These are phyloP conservation scores for Rousettus madagascariensis DNA, from an alignment of 2,797 vertebrate genomes.

Conservation along the genomic window DNA sequence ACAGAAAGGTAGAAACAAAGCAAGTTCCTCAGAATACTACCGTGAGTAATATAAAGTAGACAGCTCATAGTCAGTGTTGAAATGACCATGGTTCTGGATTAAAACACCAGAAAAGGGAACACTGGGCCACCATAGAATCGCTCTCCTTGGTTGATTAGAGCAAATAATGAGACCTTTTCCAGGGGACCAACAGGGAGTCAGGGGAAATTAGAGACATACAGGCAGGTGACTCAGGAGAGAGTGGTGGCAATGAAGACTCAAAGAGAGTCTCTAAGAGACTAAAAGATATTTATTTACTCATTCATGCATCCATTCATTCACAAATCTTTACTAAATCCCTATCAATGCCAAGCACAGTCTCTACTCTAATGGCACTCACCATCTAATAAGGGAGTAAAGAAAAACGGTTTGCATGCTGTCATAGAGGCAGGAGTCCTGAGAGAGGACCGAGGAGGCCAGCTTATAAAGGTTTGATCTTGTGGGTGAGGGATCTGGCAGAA, in stretches of 20 bases:
- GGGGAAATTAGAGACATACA: background rate
- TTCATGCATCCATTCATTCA: background rate
- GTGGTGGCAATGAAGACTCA: background rate
- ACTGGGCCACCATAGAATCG: background rate
- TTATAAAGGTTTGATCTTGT: no score
- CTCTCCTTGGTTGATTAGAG: background rate
- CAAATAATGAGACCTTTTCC: background rate
- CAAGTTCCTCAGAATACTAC: background rate
- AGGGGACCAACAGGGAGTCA: background rate
- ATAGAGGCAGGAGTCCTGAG: background rate
- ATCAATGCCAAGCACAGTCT: background rate
- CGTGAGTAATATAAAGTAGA: background rate
- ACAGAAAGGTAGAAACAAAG: background rate
- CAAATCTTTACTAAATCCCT: background rate
- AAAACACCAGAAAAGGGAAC: background rate
- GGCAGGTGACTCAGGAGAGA: background rate
- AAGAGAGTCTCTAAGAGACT: background rate
- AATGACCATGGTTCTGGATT: background rate
- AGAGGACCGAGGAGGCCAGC: background rate
- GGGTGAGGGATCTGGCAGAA: background rate
- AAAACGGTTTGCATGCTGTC: background rate
- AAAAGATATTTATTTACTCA: background rate
- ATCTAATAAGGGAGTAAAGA: background rate
- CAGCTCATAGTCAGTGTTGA: background rate
- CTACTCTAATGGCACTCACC: background rate